phyloP scores from a whole-genome alignment of 2,113 vertebrate species.

The Neogobius melanostomus region DNA sequence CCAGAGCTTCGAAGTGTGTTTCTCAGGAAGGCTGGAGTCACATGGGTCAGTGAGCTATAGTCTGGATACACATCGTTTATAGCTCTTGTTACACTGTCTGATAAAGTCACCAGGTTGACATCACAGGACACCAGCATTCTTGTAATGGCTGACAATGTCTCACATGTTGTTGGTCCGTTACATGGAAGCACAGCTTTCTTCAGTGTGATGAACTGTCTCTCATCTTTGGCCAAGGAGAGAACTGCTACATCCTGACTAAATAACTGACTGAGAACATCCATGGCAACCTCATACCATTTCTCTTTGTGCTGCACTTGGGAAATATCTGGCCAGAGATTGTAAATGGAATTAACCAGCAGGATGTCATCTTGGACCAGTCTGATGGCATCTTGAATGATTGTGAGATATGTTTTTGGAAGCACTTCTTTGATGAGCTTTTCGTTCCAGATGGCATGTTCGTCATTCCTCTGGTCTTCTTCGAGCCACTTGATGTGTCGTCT shows the following conservation, averaged over 20 bases:
- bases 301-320: conserved; percentile 49
- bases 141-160: conserved; percentile 47
- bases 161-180: conserved; percentile 9
- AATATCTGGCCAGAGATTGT: conserved; percentile 80
- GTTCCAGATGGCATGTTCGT: conserved; percentile 82
- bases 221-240: conserved; percentile 67
- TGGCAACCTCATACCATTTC: conserved; percentile 67
- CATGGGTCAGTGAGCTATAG: conserved; percentile 35
- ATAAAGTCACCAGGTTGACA: conserved; percentile 71
- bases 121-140: conserved; percentile 62
- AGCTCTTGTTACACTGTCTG: conserved; percentile 60
- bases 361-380: conserved; percentile 41
- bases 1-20: conserved; percentile 47
- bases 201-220: conserved; percentile 50
- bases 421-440: conserved; percentile 77
- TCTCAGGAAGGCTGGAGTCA: conserved; percentile 68
- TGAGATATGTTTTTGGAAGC: conserved; percentile 75
- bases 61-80: conserved; percentile 52
- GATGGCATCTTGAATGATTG: conserved; percentile 66
- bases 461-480: conserved; percentile 77
- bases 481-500: conserved; percentile 83
- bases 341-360: conserved; percentile 61
- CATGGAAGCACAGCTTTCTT: conserved; percentile 76
- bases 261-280: conserved; percentile 65
- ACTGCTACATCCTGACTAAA: conserved; percentile 54